Base-by-base conservation (phyloP, 1,140 invertebrate species). In the Vanessa tameamea region DNA sequence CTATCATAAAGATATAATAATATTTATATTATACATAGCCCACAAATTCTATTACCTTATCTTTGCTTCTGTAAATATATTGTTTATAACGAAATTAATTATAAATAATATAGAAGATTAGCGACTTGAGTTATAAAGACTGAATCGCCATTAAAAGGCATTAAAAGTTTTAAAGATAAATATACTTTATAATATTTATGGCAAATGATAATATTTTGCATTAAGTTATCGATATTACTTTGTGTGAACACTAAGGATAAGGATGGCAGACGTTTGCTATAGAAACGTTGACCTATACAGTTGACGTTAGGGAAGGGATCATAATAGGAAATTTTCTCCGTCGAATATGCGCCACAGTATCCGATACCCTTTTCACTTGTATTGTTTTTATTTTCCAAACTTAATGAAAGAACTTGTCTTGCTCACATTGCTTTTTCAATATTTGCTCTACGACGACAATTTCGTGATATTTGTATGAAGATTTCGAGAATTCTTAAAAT, bases 351-450 rank as follows among this genome's bases (percentile, higher is more conserved):
- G 86, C 83, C 37, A 77, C 78, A 76, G 82, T 84, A 88, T 85
- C 84, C 84, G 86, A 90, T 89, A 92, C 87, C 89, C 87, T 91
- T 91, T 92, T 90, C 88, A 89, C 85, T 92, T 89, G 86, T 91
- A 89, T 91, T 89, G 87, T 90, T 92, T 92, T 91, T 91, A 90
- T 91, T 88, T 86, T 86, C 80, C 82, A 86, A 89, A 88, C 82
- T 86, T 91, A 92, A 92, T 92, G 87, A 91, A 92, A 91, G 87
- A 87, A 88, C 82, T 88, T 87, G 78, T 79, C 75, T 79, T 68
- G 74, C 67, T 53, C 57, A 75, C 72, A 77, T 79, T 72, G 65
- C 67, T 64, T 70, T 76, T 77, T 76, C 75, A 79, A 77, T 76
- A 69, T 76, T 71, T 72, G 50, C 69, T 75, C 31, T 69, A 67